phyloP scores from a whole-genome alignment of 2,797 vertebrate species.

The Poeciliopsis paucimaculata region DNA sequence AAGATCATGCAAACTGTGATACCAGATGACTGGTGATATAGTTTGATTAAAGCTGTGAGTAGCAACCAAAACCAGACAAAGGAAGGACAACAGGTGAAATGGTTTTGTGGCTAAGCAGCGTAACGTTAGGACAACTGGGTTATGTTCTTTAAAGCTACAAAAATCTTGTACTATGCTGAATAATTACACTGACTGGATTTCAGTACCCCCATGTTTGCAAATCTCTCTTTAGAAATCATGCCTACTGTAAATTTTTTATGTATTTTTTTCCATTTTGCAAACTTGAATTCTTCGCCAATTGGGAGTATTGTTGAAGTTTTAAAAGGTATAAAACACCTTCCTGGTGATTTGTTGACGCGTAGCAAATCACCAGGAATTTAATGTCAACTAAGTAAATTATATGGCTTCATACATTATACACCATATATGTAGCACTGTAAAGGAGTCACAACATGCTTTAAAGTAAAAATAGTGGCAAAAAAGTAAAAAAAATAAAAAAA shows the following conservation, averaged over 20 bases:
- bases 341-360: not conserved
- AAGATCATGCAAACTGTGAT: not conserved
- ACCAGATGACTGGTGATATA: not conserved
- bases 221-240: not conserved
- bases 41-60: not conserved
- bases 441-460: too few relatives aligned
- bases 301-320: not conserved
- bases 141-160: not conserved
- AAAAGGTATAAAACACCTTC: not conserved
- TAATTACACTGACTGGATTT: not conserved
- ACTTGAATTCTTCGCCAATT: not conserved
- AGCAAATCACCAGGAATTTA: not conserved
- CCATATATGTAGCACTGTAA: too few relatives aligned
- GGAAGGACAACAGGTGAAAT: not conserved
- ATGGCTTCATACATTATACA: too few relatives aligned
- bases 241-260: too few relatives aligned
- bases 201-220: not conserved
- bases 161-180: not conserved
- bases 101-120: not conserved
- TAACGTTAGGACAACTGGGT: not conserved
- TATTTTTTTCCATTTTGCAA: not conserved
- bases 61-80: not conserved
- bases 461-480: too few relatives aligned
- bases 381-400: not conserved
- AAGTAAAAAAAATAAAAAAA: too few relatives aligned